These are phyloP conservation scores for Vireo griseus DNA, from an alignment of 2,797 vertebrate species.

Conservation along the genomic window DNA sequence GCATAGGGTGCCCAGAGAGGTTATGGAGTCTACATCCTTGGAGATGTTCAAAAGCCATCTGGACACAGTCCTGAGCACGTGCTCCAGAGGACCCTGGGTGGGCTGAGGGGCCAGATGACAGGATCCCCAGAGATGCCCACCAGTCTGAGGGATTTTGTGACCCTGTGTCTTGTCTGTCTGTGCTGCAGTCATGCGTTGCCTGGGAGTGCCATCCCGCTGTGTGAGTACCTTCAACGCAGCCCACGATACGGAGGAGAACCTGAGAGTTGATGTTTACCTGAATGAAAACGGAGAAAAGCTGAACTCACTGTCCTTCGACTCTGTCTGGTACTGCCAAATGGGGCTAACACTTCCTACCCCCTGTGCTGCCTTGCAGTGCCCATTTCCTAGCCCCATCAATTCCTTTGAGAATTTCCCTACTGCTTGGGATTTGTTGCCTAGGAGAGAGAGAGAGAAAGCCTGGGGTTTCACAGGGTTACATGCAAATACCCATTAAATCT, in stretches of 20 bases:
- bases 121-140: too few species aligned
- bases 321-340: conserved; percentile 63
- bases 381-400: not conserved
- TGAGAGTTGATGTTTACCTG: conserved; percentile 63
- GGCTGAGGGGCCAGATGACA: not conserved
- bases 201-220: conserved; percentile 63
- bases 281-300: conserved; percentile 47
- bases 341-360: fast-evolving
- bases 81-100: not conserved
- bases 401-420: not conserved
- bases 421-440: not conserved
- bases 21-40: not conserved
- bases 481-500: not conserved
- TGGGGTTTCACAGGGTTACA: not conserved
- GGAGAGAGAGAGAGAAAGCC: not conserved
- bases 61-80: not conserved
- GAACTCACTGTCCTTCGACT: not conserved
- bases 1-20: not conserved
- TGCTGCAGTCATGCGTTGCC: conserved; percentile 67
- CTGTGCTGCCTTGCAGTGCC: fast-evolving
- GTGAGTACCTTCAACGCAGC: conserved; percentile 65
- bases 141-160: not conserved
- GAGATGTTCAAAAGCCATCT: not conserved
- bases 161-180: not conserved
- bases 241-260: conserved; percentile 67